Percentiles rank a stretch among this genome's conserved stretches.
Conservation (phyloP, 30 jellyfish, hydroid and myxozoan genomes). For the Kudoa iwatai region DNA sequence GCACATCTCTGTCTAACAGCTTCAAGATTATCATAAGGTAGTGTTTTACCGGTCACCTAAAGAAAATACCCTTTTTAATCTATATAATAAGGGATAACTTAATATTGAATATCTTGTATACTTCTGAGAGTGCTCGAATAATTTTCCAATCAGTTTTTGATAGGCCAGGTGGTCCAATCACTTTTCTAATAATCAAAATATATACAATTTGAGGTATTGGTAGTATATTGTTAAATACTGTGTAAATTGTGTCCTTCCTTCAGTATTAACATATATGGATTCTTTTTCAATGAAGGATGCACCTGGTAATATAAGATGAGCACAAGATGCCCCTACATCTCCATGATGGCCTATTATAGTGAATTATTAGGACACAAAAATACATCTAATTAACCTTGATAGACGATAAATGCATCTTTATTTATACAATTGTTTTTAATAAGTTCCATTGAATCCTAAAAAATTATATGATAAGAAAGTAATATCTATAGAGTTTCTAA, state of each 20-base stretch:
- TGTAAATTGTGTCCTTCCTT: constrained; percentile 84
- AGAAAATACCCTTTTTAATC: no score
- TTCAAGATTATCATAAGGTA: constrained; percentile 20
- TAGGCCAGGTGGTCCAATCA: constrained; percentile 62
- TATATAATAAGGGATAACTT: no score
- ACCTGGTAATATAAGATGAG: constrained; percentile 63
- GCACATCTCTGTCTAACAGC: constrained; percentile 35
- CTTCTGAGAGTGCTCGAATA: constrained; percentile 69
- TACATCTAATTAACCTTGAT: constrained; percentile 67
- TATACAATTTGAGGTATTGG: no score
- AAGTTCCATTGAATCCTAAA: no score
- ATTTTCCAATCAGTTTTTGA: constrained; percentile 90
- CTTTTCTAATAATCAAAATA: no score
- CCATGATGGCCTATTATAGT: constrained; percentile 91
- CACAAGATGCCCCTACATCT: constrained; percentile 53
- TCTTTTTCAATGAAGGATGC: constrained; percentile 71
- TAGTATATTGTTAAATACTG: constrained; percentile 3
- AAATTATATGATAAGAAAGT: no score
- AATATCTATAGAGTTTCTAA: no score
- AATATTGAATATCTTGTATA: no score
- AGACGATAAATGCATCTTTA: constrained; percentile 35
- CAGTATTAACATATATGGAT: constrained; percentile 62
- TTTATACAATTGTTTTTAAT: no score
- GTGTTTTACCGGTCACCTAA: constrained; percentile 18
- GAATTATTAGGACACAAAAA: no score